Base-by-base conservation (phyloP, 2,888 invertebrate species). In the Agrypnus murinus region DNA sequence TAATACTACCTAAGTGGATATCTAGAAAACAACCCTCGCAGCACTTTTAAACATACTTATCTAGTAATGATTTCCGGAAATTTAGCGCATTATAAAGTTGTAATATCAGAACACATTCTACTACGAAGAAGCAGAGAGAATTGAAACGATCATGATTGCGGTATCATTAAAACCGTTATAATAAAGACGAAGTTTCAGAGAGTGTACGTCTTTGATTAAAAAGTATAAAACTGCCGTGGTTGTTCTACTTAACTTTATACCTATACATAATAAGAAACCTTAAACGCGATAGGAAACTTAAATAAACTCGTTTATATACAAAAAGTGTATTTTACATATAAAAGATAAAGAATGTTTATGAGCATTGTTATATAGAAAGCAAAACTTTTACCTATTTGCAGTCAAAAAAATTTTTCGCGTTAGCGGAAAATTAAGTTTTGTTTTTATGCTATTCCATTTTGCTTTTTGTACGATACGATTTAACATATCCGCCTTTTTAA, bases 161-260 rank as follows among this genome's bases (percentile, higher is more conserved):
- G 60, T 60, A 66, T 60, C 43, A 63, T 62, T 68, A 40, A 67
- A 68, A 68, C 68, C 68, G 68, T 68, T 68, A 68, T 38, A 58
- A 57, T 63, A 63, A 25, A 48, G 60, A 57, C 38, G 53, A 58
- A 58, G 32, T 32, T 32, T 50, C 31, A 25, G 43, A 43, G 43
- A 43, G 14, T 43, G 43, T 17, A 9, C 17, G 31, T 12, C 25
- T 32, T 12, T 15, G 19, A 32, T 32, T 55, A 36, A 55, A 55
- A 36, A 55, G 55, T 12, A 15, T 55, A 32, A 53, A 46, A 55
- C 15, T 17, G 55, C 36, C 10, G 36, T 5, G 25, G 25, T 15
- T 15, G 55, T 36, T 9, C 55, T 55, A 55, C 55, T 55, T 55
- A 55, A 15, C 10, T 17, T 38, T 9, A n/a, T 34, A n/a, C n/a